phyloP scores from a whole-genome alignment of 2,888 invertebrate genomes.

The Thumatha senex region DNA sequence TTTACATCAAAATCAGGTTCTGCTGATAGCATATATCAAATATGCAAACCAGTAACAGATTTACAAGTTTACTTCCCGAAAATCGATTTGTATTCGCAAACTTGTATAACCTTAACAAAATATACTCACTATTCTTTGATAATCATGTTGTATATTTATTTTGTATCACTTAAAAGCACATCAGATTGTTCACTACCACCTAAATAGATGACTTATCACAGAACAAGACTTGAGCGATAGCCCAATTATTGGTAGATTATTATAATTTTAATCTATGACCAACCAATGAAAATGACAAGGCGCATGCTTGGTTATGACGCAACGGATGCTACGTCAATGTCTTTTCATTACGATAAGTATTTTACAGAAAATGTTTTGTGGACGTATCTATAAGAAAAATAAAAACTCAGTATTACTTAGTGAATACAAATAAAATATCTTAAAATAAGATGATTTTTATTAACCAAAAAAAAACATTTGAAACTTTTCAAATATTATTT shows the following conservation, averaged over 20 bases:
- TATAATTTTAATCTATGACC: conserved; percentile 78
- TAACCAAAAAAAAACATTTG: too few species aligned
- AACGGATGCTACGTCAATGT: conserved; percentile 85
- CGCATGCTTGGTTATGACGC: conserved; percentile 85
- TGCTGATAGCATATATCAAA: conserved; percentile 50
- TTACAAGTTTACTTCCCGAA: conserved; percentile 52
- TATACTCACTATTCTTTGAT: conserved; percentile 89
- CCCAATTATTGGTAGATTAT: conserved; percentile 71
- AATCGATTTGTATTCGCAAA: conserved; percentile 75
- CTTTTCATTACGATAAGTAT: conserved; percentile 34
- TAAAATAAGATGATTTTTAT: too few species aligned
- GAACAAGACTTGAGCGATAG: conserved; percentile 78
- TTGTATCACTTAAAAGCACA: conserved; percentile 77
- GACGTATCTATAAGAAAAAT: not conserved
- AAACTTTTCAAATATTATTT: too few species aligned
- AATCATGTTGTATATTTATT: conserved; percentile 83
- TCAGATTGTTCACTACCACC: conserved; percentile 81
- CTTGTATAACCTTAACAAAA: conserved; percentile 65
- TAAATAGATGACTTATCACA: conserved; percentile 74
- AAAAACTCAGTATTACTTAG: too few species aligned
- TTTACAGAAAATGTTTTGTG: not conserved
- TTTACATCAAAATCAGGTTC: conserved; percentile 27
- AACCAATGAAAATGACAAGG: conserved; percentile 81
- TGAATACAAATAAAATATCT: not conserved
- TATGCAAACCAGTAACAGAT: conserved; percentile 45